Conservation (phyloP, 2,113 vertebrate genomes). For the Otocyon megalotis region DNA sequence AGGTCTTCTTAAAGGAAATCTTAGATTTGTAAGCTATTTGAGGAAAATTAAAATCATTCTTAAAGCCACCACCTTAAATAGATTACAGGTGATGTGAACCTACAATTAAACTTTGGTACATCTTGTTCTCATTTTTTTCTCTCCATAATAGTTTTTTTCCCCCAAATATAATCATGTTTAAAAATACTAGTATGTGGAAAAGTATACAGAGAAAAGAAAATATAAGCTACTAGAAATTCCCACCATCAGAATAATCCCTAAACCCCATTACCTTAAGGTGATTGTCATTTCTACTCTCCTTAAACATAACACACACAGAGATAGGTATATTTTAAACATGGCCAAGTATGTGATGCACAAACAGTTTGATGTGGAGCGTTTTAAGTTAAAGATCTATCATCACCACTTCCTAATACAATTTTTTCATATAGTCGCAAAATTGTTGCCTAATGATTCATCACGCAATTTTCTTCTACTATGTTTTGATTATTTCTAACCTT, state of each 20-base stretch:
- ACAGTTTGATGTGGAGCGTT: not conserved
- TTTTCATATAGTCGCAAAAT: not conserved
- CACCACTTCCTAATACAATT: not conserved
- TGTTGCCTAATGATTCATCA: not conserved
- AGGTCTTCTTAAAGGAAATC: not conserved
- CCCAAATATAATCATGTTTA: not conserved
- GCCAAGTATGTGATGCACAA: not conserved
- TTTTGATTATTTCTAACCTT: constrained; percentile 30
- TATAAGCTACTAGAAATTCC: constrained; percentile 25
- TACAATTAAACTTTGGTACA: not conserved
- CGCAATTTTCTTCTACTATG: not conserved
- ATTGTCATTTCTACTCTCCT: not conserved
- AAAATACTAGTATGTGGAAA: not conserved
- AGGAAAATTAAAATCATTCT: constrained; percentile 40
- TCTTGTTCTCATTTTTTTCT: constrained; percentile 27
- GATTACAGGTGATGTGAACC: not conserved
- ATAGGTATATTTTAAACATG: not conserved
- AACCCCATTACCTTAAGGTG: not conserved
- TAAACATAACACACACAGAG: not conserved
- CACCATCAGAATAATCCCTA: not conserved
- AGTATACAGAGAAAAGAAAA: constrained; percentile 11
- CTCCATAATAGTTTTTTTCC: constrained; percentile 1
- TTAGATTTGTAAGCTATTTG: constrained; percentile 7
- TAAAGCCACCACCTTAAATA: not conserved
- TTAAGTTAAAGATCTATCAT: constrained; percentile 32